Base-by-base conservation (phyloP, 2,888 invertebrate genomes). In the Orthosia cruda region DNA sequence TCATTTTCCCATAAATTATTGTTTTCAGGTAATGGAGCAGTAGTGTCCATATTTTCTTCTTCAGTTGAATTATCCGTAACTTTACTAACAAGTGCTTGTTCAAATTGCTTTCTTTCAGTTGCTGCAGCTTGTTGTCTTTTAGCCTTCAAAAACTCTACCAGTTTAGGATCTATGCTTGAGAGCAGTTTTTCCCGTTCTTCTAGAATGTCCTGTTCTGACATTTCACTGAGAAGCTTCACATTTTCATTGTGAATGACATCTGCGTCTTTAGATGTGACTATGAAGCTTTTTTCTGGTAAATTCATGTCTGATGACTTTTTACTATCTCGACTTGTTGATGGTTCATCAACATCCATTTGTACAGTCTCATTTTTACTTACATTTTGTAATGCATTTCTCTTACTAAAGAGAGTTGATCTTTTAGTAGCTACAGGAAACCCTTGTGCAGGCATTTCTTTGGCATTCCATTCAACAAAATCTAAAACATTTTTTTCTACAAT, bases 191-290 rank as follows among this genome's bases (percentile, higher is more conserved):
- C 94, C 81, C 97, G 97, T 92, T 99, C 99, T 69, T 97, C 97
- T 20, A 98, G 87, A 86, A 99, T 99, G 88, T 99, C 98, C 69
- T 97, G 96, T 83, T 97, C 96, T 2, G 97, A 97, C 98, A 99
- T 98, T 89, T 97, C 93, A 57, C 96, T 95, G 16, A 99, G 91
- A 73, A 97, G 94, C 84, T 97, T 94, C 0, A 98, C 62, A 94
- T 99, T 99, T 93, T 98, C 98, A 81, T 95, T 93, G 89, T 99
- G 98, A 75, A 99, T 98, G 87, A 97, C 95, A 58, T 90, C 89
- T 1, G 97, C 97, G 69, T 97, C 97, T 63, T 94, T 84, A 2
- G 95, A 94, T 47, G 97, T 94, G 54, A 97, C 80, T 16, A 97
- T 94, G 74, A 92, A 97, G 88, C 97, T 97, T 87, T 95, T 92